Percentiles rank a stretch among this genome's conserved stretches.
These are phyloP conservation scores for Thymelicus lineola DNA, from an alignment of 2,888 invertebrate species.

Conservation along the genomic window DNA sequence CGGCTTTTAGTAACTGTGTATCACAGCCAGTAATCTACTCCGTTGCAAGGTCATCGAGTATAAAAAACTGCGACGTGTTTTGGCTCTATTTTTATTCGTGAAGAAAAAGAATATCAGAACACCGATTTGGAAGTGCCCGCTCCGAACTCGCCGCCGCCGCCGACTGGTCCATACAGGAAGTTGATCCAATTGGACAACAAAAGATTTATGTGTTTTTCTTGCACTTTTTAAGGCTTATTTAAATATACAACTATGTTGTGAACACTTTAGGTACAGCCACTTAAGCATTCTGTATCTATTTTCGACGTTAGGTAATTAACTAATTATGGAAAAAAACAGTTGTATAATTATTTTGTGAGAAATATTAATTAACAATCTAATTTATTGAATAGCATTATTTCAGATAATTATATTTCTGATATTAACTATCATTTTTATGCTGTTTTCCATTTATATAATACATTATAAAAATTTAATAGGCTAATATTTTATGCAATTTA, in stretches of 20 bases:
- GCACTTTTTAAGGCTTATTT: constrained; percentile 59
- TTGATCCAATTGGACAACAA: constrained; percentile 76
- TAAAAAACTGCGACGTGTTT: constrained; percentile 73
- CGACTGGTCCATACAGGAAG: constrained; percentile 81
- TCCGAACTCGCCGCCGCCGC: constrained; percentile 46
- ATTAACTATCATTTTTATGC: neutral
- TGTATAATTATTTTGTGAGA: too few species aligned
- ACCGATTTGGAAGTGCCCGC: constrained; percentile 78
- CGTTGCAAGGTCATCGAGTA: constrained; percentile 78
- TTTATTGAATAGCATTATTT: too few species aligned
- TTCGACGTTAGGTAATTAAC: too few species aligned
- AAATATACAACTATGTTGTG: constrained; percentile 45
- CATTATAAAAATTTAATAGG: neutral
- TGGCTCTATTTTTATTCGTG: constrained; percentile 78
- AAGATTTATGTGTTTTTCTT: constrained; percentile 78
- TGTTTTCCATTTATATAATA: neutral
- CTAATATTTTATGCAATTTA: neutral
- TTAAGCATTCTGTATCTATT: neutral
- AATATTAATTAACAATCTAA: too few species aligned
- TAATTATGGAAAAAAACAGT: too few species aligned
- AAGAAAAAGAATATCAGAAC: constrained; percentile 80
- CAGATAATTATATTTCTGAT: neutral
- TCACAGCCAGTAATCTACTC: constrained; percentile 77
- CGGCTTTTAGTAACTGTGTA: constrained; percentile 77
- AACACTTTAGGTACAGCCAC: constrained; percentile 31